Base-by-base conservation (phyloP, 2,797 vertebrate species). In the Knipowitschia caucasica region DNA sequence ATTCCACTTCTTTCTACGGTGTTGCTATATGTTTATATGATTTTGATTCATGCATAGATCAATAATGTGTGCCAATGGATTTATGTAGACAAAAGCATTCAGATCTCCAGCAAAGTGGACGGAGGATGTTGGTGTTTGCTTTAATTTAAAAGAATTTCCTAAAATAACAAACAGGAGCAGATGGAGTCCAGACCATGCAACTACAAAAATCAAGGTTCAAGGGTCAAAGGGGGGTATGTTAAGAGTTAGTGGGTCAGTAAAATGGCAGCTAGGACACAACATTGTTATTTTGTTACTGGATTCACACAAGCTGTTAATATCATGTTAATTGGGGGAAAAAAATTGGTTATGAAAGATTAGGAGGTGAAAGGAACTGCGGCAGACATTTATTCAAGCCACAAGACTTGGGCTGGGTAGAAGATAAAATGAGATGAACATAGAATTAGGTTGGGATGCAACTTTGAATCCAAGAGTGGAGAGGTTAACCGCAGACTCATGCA, bases 141-240 rank as follows among this genome's bases (percentile, higher is more conserved):
- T 50, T 3, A 5, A 64, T 21, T 71, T 36, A 53, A 69, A 40
- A 64, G 0, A 56, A 50, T 60, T 57, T n/a, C 27, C 62, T 60
- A 59, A 73, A 77, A 18, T 44, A 67, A 49, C 58, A 65, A 69
- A 60, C 53, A 31, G 45, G 49, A 50, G 59, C 58, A 75, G 68
- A 78, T 59, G 52, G 54, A 61, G 56, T 73, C 47, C 69, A 78
- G 66, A 81, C 64, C 54, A 50, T 44, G 52, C 18, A 44, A 20
- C 56, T 25, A 43, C 42, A 15, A 11, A 70, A 71, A 75, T 72
- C 49, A 75, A 76, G 80, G 46, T 61, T 5, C 59, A 71, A 63
- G 58, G 53, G 72, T 81, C 64, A 66, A 40, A 70, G 65, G 74
- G n/a, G 50, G 75, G 73, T 70, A 67, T 81, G 77, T 88, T 80